phyloP scores from a whole-genome alignment of 2,113 vertebrate genomes.

The Xiphias gladius region DNA sequence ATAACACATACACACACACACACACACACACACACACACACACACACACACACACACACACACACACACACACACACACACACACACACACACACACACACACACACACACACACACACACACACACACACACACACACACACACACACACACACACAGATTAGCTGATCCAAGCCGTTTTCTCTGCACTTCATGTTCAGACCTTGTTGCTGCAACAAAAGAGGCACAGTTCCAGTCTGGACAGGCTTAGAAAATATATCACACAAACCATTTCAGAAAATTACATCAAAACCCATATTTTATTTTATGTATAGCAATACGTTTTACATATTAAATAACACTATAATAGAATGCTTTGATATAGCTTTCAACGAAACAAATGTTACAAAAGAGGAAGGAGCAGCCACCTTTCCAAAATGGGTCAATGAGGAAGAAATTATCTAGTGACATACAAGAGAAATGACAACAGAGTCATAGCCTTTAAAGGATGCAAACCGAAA shows the following conservation, averaged over 20 bases:
- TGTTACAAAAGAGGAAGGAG: conserved; percentile 88
- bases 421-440: conserved; percentile 86
- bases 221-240: neutral
- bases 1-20: too few relatives aligned
- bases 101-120: too few relatives aligned
- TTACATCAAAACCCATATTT: conserved; percentile 99
- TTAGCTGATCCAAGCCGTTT: too few relatives aligned
- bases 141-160: too few relatives aligned
- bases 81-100: too few relatives aligned
- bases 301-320: conserved; percentile 99
- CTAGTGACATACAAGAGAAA: conserved; percentile 85
- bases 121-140: too few relatives aligned
- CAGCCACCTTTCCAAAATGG: conserved; percentile 86
- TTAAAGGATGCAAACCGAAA: conserved; percentile 37
- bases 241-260: neutral
- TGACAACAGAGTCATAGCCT: conserved; percentile 83
- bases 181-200: too few relatives aligned
- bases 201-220: neutral
- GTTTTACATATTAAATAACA: conserved; percentile 99
- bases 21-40: too few relatives aligned
- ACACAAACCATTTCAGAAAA: conserved; percentile 74
- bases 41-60: too few relatives aligned
- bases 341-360: conserved; percentile 98
- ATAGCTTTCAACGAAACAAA: conserved; percentile 93
- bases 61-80: too few relatives aligned